Evolutionary conservation across 2,888 invertebrate genomes (phyloP).

Genomic region (Blastobasis adustella): DNA sequence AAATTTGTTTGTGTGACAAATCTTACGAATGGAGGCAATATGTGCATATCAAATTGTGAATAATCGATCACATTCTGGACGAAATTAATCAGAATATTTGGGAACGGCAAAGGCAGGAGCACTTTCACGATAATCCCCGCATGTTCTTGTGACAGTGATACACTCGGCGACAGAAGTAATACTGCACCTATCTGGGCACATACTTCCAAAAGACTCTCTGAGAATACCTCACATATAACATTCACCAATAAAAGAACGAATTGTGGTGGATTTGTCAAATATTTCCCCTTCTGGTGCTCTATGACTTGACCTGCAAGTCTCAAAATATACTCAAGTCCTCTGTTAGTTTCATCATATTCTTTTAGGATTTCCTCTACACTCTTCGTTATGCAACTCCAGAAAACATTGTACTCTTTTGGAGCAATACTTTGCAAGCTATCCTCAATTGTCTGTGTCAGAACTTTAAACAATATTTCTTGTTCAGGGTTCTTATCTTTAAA

Average conservation of each 20-base stretch:
- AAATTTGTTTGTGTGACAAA: constrained; percentile 72
- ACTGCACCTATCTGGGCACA: constrained; percentile 74
- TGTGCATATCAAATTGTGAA: constrained; percentile 81
- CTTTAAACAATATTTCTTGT: constrained; percentile 75
- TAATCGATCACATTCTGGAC: constrained; percentile 79
- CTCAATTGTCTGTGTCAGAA: constrained; percentile 78
- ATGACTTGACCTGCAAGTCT: constrained; percentile 77
- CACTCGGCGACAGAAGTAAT: constrained; percentile 74
- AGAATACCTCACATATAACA: constrained; percentile 59
- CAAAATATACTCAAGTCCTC: constrained; percentile 62
- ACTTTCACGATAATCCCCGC: constrained; percentile 80
- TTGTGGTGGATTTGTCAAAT: constrained; percentile 74
- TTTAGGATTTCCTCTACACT: constrained; percentile 48
- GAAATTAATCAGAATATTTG: constrained; percentile 76
- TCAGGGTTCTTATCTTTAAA: constrained; percentile 68
- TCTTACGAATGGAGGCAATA: constrained; percentile 80
- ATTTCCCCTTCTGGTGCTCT: constrained; percentile 78
- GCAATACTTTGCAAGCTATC: constrained; percentile 78
- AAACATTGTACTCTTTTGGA: constrained; percentile 76
- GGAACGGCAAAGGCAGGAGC: constrained; percentile 72
- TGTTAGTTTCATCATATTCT: constrained; percentile 42
- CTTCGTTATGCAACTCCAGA: constrained; percentile 76
- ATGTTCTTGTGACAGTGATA: constrained; percentile 82
- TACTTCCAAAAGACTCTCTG: constrained; percentile 62
- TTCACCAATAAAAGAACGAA: constrained; percentile 75